Base-by-base conservation (phyloP, 92 coral and sea anemone genomes). In the Porites rus region DNA sequence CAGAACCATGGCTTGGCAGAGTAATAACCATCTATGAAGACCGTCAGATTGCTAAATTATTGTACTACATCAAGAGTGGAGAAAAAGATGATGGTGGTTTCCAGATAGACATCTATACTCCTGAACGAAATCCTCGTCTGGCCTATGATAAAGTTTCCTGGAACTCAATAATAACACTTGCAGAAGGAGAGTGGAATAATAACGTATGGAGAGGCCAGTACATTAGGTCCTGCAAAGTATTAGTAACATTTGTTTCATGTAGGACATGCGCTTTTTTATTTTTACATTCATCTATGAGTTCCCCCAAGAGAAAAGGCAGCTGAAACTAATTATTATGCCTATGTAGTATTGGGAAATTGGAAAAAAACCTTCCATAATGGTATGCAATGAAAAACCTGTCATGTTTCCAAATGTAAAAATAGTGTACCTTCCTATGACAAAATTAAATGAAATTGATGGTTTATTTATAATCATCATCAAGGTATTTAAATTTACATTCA, bases 1-100 rank as follows among this genome's bases (percentile, higher is more conserved):
- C 80, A 54, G 65, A 75, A 61, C 80, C 80, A 75, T 75, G 80
- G 80, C 64, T 75, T 75, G 80, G 60, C 54, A 75, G 31, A 61
- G 80, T 75, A 61, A 19, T 75, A 75, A 54, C 65, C 51, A 31
- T 75, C 51, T 75, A 56, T 61, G 65, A 54, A 52, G 67, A 75
- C 67, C 64, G 51, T 75, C 80, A 75, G 50, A 52, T 75, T 75
- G 64, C 67, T 22, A 75, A 75, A 70, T 18, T 70, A 28, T 70
- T 46, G 75, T 70, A 70, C 58, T 70, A 70, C 54, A 70, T 25
- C 52, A 70, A 70, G 75, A 70, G 75, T 70, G 56, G 75, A 70
- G 75, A 70, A 70, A 70, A 70, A 70, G 75, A 70, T 70, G 80
- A 75, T 75, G 80, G 65, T 52, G 66, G 64, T 61, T 61, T 22